phyloP scores from a whole-genome alignment of 2,113 vertebrate species.

The Daboia siamensis region DNA sequence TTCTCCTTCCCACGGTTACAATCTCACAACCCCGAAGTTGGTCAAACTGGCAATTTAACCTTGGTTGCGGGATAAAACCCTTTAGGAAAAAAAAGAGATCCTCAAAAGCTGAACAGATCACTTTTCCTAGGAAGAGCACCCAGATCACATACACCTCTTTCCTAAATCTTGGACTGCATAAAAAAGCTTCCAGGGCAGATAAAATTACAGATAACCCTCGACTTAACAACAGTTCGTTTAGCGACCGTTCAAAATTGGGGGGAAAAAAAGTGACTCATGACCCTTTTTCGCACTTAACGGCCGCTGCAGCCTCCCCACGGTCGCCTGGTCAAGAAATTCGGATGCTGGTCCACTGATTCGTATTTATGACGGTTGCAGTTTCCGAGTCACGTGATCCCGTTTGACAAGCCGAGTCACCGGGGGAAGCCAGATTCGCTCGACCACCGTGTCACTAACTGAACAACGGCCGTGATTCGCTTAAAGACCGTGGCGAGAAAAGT shows the following conservation, averaged over 20 bases:
- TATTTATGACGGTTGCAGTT: neutral
- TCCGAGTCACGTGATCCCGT: no score
- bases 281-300: no score
- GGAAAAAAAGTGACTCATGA: neutral
- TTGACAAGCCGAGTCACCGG: rapidly evolving
- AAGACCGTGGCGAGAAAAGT: neutral
- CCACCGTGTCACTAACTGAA: neutral
- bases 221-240: neutral
- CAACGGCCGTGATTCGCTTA: neutral
- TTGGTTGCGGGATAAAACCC: neutral
- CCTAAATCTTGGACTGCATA: neutral
- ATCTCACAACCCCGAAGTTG: neutral
- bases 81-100: neutral
- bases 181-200: neutral
- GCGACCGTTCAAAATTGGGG: neutral
- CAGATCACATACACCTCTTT: neutral
- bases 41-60: neutral
- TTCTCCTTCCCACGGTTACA: neutral
- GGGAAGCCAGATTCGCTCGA: neutral
- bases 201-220: neutral
- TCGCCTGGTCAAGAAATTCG: neutral
- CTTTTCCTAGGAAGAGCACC: neutral
- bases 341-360: neutral
- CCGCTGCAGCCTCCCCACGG: neutral
- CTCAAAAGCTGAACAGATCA: neutral